Base-by-base conservation (phyloP, 2,113 vertebrate genomes). In the Scolopax mira region DNA sequence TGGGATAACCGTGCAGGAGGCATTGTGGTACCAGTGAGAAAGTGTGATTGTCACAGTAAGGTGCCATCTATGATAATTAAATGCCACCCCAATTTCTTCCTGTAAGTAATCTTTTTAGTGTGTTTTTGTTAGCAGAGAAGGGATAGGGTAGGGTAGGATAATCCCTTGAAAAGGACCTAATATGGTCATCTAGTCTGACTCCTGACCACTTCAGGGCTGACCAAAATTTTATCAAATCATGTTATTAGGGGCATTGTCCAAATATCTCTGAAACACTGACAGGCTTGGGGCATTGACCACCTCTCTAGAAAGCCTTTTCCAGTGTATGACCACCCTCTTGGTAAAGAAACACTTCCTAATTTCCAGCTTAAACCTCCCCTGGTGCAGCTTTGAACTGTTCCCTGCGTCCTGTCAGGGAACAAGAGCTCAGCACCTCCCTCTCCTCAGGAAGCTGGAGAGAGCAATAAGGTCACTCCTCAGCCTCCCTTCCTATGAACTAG, bases 251-350 rank as follows among this genome's bases (percentile, higher is more conserved):
- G 11, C 41, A 13, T 18, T 67, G 42, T 13, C 25, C n/a, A 48
- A 41, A 25, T 18, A 33, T 16, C 25, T 30, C 69, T 65, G 9
- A 39, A 35, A 4, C 21, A 30, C 28, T 18, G 48, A 44, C 35
- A 46, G 74, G 6, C n/a, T 5, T 11, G 19, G 30, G 13, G 9
- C 44, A 48, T 42, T 0, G 0, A 16, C 8, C 19, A 5, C 7
- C 31, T 46, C 33, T 46, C 41, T 10, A 3, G 21, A 21, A 55
- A 82, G n/a, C 22, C 58, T 44, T 6, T 84, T 27, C 5, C 7
- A 37, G n/a, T 11, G 42, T 49, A 13, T 64, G 41, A 33, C 28
- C 33, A 51, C 14, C n/a, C 15, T 44, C 5, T 44, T 2, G 4
- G 17, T 21, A 16, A 21, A 52, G 13, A 80, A 52, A 30, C 31